A percentile compares a stretch with the other conserved stretches of the same genome.
These are phyloP conservation scores for Hybos culiciformis DNA, from an alignment of 2,888 invertebrate species.

Conservation along the genomic window DNA sequence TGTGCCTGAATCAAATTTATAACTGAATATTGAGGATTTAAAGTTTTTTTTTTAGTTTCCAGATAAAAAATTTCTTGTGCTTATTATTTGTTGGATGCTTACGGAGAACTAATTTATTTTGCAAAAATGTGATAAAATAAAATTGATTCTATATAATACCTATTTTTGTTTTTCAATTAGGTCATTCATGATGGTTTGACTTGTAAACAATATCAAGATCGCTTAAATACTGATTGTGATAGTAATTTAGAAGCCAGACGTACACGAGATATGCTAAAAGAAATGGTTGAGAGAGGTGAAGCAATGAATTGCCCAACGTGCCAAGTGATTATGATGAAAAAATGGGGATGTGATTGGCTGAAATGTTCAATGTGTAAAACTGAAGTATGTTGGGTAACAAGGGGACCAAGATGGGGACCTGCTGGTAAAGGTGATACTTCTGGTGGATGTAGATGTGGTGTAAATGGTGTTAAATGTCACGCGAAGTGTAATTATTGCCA, in stretches of 20 bases:
- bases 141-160: not conserved
- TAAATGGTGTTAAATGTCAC: slow-evolving; percentile 19
- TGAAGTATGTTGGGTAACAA: slow-evolving; percentile 89
- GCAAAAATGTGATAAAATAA: slow-evolving; percentile 3
- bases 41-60: too few relatives aligned
- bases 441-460: slow-evolving; percentile 20
- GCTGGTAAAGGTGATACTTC: slow-evolving; percentile 19
- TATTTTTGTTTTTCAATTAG: slow-evolving; percentile 31
- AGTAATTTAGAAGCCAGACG: slow-evolving; percentile 54
- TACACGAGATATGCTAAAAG: slow-evolving; percentile 65
- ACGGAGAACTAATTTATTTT: too few relatives aligned
- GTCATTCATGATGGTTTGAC: slow-evolving; percentile 65
- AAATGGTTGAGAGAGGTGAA: slow-evolving; percentile 69
- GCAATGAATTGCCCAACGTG: slow-evolving; percentile 82
- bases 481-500: slow-evolving; percentile 21
- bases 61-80: too few relatives aligned
- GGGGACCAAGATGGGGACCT: slow-evolving; percentile 39
- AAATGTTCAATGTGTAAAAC: slow-evolving; percentile 84
- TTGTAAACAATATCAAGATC: slow-evolving; percentile 67
- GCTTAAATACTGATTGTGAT: slow-evolving; percentile 49
- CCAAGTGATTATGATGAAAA: slow-evolving; percentile 64
- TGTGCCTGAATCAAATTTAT: not conserved
- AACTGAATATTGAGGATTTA: too few relatives aligned
- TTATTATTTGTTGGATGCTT: too few relatives aligned
- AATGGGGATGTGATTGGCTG: slow-evolving; percentile 90